Base-by-base conservation (phyloP, 2,113 vertebrate species). In the Zosterops hypoxanthus region DNA sequence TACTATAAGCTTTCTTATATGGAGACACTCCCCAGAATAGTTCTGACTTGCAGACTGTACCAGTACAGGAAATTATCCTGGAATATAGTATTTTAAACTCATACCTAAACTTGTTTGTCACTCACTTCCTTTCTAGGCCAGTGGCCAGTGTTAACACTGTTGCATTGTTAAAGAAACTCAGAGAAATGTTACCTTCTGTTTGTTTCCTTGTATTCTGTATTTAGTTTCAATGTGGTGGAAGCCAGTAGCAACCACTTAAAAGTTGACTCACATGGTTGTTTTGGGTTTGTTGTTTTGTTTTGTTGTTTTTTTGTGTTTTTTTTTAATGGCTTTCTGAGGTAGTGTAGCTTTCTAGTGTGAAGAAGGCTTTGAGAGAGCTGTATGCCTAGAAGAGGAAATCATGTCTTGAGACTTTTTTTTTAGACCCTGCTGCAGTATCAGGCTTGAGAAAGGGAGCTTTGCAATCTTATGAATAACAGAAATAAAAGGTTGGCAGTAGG, bases 111-210 rank as follows among this genome's bases (percentile, higher is more conserved):
- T 91, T 92, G n/a, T 84, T 95, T 95, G 56, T 91, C 63, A 56
- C 33, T 89, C 3, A 12, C 46, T 95, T 94, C 63, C 78, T 9
- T 91, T 94, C n/a, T 70, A 63, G n/a, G 50, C 29, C 53, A 12
- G 19, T 76, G 66, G 50, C 29, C 53, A 12, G 19, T 76, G 66
- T 88, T 95, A 69, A 77, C 26, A 26, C 46, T 50, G 49, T 80
- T 87, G 66, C 44, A 50, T 68, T 91, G 70, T 69, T 87, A 87
- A 91, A 71, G 87, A 91, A 95, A 61, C 53, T 42, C 22, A 7
- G 41, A 47, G 53, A 82, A 85, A 66, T 61, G 85, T 91, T 91
- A 95, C 91, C 70, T 93, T 92, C 60, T 88, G 55, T 82, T 93
- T 82, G 63, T 82, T 93, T 95, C 84, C 66, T 95, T 85, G 42